These are phyloP conservation scores for Galeruca laticollis DNA, from an alignment of 2,888 invertebrate species.

Conservation along the genomic window DNA sequence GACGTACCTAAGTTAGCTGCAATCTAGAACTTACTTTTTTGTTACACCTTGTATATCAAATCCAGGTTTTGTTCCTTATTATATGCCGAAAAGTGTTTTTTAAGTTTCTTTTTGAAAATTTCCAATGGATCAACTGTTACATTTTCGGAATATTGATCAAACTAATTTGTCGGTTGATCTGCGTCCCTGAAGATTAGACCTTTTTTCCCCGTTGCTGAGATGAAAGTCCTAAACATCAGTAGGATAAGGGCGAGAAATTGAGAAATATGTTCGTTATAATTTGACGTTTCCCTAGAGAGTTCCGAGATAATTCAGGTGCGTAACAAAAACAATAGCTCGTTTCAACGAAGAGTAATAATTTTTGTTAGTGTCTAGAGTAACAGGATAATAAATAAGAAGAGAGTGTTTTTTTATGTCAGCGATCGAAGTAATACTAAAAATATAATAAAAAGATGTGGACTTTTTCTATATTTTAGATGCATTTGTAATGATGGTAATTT, in stretches of 20 bases:
- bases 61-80: too few relatives aligned
- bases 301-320: conserved; percentile 23
- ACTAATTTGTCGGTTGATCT: conserved; percentile 4
- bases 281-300: conserved; percentile 27
- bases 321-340: conserved; percentile 29
- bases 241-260: conserved; percentile 32
- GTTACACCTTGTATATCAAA: too few relatives aligned
- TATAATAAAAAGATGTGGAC: too few relatives aligned
- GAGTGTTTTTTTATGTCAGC: conserved; percentile 32
- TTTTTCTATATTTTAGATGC: too few relatives aligned
- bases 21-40: too few relatives aligned
- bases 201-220: conserved; percentile 16
- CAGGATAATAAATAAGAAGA: conserved; percentile 22
- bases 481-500: too few relatives aligned
- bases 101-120: neutral
- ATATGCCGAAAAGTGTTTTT: neutral
- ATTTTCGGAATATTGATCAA: neutral
- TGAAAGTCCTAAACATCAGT: conserved; percentile 25
- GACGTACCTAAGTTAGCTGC: too few relatives aligned
- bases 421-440: neutral
- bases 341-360: conserved; percentile 22
- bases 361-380: conserved; percentile 21
- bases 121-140: neutral
- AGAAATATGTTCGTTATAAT: conserved; percentile 37
- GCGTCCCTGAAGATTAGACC: conserved; percentile 10